phyloP scores from a whole-genome alignment of 2,888 invertebrate genomes.

The Acholoe squamosa region DNA sequence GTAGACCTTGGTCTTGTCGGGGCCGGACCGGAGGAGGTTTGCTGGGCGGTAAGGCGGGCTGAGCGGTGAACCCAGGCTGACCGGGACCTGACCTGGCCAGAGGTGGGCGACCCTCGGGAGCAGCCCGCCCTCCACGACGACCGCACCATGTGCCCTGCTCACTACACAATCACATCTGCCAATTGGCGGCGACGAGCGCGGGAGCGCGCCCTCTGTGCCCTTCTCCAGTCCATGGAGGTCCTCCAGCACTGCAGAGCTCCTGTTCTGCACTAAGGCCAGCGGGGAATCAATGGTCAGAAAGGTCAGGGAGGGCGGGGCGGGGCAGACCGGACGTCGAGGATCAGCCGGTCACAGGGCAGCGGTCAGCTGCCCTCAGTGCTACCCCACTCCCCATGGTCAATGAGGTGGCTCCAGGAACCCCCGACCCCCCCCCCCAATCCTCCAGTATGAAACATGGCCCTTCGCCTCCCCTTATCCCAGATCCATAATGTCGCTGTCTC shows the following conservation, averaged over 20 bases:
- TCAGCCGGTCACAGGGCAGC: slow-evolving; percentile 19
- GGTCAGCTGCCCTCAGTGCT: slow-evolving; percentile 40
- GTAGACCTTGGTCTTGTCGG: slow-evolving; percentile 39
- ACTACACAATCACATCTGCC: slow-evolving; percentile 59
- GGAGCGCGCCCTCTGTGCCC: neutral
- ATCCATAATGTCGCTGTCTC: slow-evolving; percentile 47
- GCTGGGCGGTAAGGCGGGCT: neutral
- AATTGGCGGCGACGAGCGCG: slow-evolving; percentile 36
- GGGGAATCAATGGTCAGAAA: slow-evolving; percentile 3
- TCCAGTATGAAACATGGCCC: slow-evolving; percentile 35
- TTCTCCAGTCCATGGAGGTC: neutral
- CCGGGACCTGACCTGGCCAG: slow-evolving; percentile 52
- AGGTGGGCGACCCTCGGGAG: slow-evolving; percentile 29
- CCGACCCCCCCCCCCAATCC: neutral
- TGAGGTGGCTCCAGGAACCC: neutral
- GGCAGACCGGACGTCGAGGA: slow-evolving; percentile 43
- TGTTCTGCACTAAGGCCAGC: neutral
- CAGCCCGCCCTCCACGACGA: neutral
- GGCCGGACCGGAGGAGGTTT: slow-evolving; percentile 18
- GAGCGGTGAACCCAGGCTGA: slow-evolving; percentile 12
- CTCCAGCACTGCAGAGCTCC: neutral
- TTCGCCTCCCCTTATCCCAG: neutral
- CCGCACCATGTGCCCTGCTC: slow-evolving; percentile 9
- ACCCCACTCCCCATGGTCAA: neutral
- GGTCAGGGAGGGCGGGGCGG: neutral